Evolutionary conservation across 2,888 invertebrate species (phyloP).

Genomic region (Ormia ochracea): DNA sequence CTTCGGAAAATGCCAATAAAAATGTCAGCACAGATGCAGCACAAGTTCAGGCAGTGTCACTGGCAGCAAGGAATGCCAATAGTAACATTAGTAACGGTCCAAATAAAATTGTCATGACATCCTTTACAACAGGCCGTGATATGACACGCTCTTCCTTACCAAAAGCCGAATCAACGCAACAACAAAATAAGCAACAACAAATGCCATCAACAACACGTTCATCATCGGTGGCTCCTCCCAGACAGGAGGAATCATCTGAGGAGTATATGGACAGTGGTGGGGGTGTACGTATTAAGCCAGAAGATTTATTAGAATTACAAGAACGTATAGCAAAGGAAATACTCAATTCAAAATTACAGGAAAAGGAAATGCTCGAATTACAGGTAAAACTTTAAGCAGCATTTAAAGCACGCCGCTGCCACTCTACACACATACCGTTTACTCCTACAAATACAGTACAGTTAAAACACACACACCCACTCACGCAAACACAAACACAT

Average conservation of each 20-base stretch:
- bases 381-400: slow-evolving; percentile 70
- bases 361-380: slow-evolving; percentile 76
- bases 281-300: slow-evolving; percentile 70
- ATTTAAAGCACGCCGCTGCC: neutral
- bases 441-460: neutral
- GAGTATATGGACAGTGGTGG: slow-evolving; percentile 47
- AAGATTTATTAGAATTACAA: slow-evolving; percentile 76
- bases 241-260: slow-evolving; percentile 60
- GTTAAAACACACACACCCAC: neutral
- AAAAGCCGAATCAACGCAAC: slow-evolving; percentile 58
- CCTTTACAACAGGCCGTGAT: slow-evolving; percentile 30
- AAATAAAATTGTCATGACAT: slow-evolving; percentile 53
- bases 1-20: slow-evolving; percentile 68
- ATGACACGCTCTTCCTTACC: slow-evolving; percentile 33
- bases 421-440: too few species aligned
- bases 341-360: slow-evolving; percentile 76
- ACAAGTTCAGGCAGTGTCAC: slow-evolving; percentile 50
- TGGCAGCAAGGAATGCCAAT: slow-evolving; percentile 30
- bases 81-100: slow-evolving; percentile 28
- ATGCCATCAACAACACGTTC: slow-evolving; percentile 56
- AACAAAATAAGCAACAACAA: slow-evolving; percentile 54
- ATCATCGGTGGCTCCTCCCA: slow-evolving; percentile 65
- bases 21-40: slow-evolving; percentile 67
- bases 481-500: too few species aligned
- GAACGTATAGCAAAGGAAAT: slow-evolving; percentile 77